Conservation (phyloP, 2,888 invertebrate species). For the Rhimphoctona megacephalus region DNA sequence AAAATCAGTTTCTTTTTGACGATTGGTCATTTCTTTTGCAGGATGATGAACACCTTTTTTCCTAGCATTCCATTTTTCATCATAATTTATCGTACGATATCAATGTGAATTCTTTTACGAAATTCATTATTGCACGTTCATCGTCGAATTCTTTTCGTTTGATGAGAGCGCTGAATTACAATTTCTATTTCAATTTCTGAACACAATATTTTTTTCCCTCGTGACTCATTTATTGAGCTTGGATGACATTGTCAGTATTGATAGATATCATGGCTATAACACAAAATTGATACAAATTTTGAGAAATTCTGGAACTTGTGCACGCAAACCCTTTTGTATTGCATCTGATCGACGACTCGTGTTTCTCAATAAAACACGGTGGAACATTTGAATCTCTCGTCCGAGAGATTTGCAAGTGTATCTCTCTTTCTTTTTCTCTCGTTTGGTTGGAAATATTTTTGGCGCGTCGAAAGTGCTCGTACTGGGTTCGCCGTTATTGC, state of each 20-base stretch:
- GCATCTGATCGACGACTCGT: slow-evolving; percentile 24
- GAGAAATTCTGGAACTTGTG: not conserved
- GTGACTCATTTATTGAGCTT: not conserved
- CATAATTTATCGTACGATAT: not conserved
- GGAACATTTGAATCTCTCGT: slow-evolving; percentile 5
- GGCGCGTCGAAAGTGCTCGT: slow-evolving; percentile 51
- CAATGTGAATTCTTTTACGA: not conserved
- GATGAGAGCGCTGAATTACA: not conserved
- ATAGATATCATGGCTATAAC: not conserved
- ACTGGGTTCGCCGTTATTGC: slow-evolving; percentile 59
- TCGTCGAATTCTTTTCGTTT: not conserved
- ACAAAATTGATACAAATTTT: not conserved
- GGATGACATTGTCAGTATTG: not conserved
- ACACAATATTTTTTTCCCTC: not conserved
- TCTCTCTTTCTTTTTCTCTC: not conserved
- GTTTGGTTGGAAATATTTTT: slow-evolving; percentile 64
- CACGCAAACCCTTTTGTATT: not conserved
- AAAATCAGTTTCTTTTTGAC: not conserved
- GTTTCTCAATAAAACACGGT: slow-evolving; percentile 40
- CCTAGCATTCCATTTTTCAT: not conserved
- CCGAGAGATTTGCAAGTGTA: slow-evolving; percentile 11
- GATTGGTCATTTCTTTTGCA: not conserved
- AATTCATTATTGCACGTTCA: not conserved
- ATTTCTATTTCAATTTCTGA: not conserved
- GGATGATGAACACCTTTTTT: not conserved